phyloP scores from a whole-genome alignment of 1,140 invertebrate species.

The Tetragonula clypearis region DNA sequence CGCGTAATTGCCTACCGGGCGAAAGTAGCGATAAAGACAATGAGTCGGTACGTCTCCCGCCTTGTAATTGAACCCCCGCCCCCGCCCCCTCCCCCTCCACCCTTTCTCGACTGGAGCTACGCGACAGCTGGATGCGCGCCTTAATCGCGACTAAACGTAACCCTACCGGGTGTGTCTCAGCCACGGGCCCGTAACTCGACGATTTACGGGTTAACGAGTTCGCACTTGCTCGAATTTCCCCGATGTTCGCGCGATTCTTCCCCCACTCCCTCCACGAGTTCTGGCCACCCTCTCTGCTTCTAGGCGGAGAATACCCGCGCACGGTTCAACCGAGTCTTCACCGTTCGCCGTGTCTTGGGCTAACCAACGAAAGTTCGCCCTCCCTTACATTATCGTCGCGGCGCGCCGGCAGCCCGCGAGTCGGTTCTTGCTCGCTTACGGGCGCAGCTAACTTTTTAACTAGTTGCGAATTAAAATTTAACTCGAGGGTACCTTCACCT shows the following conservation, averaged over 20 bases:
- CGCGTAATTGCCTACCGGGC: slow-evolving; percentile 35
- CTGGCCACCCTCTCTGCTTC: not conserved
- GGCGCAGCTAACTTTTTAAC: slow-evolving; percentile 71
- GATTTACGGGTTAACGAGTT: slow-evolving; percentile 54
- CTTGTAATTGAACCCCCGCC: slow-evolving; percentile 17
- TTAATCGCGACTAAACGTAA: slow-evolving; percentile 35
- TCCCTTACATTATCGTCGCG: slow-evolving; percentile 61
- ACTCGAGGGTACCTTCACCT: slow-evolving; percentile 53
- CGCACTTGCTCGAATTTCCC: slow-evolving; percentile 51
- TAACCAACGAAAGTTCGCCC: slow-evolving; percentile 53
- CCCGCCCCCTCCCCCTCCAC: not conserved
- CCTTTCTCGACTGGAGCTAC: too few relatives aligned
- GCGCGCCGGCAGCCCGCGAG: slow-evolving; percentile 17
- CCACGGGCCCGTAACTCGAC: slow-evolving; percentile 9
- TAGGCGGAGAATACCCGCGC: not conserved
- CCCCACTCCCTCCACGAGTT: too few relatives aligned
- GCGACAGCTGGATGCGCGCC: slow-evolving; percentile 26
- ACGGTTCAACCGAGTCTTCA: not conserved
- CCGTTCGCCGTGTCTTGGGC: slow-evolving; percentile 14
- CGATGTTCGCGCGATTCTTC: slow-evolving; percentile 43
- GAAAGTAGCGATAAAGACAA: slow-evolving; percentile 26
- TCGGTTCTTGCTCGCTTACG: slow-evolving; percentile 32
- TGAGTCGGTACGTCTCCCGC: not conserved
- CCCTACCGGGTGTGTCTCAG: slow-evolving; percentile 23
- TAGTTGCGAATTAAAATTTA: slow-evolving; percentile 75